phyloP scores from a whole-genome alignment of 2,113 vertebrate species.

The Herpailurus yagouaroundi region DNA sequence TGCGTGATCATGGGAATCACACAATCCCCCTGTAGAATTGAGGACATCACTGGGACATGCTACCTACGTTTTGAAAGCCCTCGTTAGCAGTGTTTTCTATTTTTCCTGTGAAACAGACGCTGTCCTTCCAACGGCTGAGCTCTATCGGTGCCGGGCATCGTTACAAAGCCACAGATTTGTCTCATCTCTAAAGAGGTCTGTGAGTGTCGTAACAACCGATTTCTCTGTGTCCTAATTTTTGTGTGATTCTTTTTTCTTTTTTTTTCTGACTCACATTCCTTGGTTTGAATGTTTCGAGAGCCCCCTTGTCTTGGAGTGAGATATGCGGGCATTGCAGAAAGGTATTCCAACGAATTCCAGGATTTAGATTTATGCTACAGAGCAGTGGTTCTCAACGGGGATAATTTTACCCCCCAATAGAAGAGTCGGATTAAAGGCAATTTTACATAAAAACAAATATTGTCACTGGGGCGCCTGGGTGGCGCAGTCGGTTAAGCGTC shows the following conservation, averaged over 20 bases:
- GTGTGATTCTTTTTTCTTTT: not conserved
- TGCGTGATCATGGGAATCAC: fast-evolving
- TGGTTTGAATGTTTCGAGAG: not conserved
- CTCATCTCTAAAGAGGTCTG: not conserved
- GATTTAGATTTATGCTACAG: not conserved
- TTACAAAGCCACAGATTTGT: not conserved
- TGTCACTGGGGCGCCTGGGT: too few relatives aligned
- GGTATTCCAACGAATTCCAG: not conserved
- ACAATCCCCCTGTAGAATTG: not conserved
- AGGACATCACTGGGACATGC: not conserved
- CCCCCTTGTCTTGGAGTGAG: not conserved
- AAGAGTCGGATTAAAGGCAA: not conserved
- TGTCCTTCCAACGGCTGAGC: too few relatives aligned
- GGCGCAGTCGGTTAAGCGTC: too few relatives aligned
- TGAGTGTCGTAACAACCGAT: not conserved
- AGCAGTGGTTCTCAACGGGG: not conserved
- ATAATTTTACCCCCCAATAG: not conserved
- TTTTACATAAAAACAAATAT: not conserved
- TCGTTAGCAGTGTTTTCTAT: too few relatives aligned
- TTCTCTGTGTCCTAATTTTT: not conserved
- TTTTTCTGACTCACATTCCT: not conserved
- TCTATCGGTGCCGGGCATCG: not conserved
- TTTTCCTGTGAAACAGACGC: not conserved
- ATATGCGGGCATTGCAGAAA: not conserved
- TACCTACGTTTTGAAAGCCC: not conserved